Percentiles rank a stretch among this genome's conserved stretches.
Evolutionary conservation across 2,888 invertebrate genomes (phyloP).

Genomic region (Scelioninae gen. 1): DNA sequence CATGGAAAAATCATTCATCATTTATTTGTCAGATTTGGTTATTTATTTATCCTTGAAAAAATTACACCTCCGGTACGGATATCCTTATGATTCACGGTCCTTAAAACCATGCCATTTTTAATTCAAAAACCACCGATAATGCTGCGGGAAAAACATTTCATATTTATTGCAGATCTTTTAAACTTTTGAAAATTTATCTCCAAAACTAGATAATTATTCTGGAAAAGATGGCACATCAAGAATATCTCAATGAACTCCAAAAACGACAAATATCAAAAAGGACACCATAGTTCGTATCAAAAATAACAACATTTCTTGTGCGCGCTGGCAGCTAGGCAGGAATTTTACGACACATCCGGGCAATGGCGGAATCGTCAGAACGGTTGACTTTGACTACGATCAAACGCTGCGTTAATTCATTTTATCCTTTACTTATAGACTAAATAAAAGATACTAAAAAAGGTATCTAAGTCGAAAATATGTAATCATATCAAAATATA

Average conservation of each 20-base stretch:
- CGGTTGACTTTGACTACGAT: not conserved
- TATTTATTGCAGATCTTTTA: no score
- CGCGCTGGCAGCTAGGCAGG: conserved; percentile 12
- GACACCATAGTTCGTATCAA: not conserved
- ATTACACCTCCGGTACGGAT: not conserved
- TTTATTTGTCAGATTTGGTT: no score
- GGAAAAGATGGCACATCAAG: conserved; percentile 1
- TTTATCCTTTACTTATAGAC: no score
- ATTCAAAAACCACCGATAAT: conserved; percentile 3
- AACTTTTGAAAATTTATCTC: no score
- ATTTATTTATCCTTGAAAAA: no score
- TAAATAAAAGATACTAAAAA: no score
- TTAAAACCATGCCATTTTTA: conserved; percentile 3
- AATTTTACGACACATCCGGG: conserved; percentile 7
- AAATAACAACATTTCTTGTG: not conserved
- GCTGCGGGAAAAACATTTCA: conserved; percentile 21
- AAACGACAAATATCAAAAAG: conserved; percentile 24
- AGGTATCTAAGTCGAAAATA: no score
- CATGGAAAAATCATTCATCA: no score
- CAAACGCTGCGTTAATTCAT: no score
- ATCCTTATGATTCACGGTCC: conserved; percentile 16
- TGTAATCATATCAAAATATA: no score
- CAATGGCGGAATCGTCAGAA: conserved; percentile 17
- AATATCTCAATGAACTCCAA: conserved; percentile 13
- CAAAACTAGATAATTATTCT: not conserved